Evolutionary conservation across 2,888 invertebrate genomes (phyloP), one percentile per base, ranked within the genome.

Genomic region (Dynastes maya): DNA sequence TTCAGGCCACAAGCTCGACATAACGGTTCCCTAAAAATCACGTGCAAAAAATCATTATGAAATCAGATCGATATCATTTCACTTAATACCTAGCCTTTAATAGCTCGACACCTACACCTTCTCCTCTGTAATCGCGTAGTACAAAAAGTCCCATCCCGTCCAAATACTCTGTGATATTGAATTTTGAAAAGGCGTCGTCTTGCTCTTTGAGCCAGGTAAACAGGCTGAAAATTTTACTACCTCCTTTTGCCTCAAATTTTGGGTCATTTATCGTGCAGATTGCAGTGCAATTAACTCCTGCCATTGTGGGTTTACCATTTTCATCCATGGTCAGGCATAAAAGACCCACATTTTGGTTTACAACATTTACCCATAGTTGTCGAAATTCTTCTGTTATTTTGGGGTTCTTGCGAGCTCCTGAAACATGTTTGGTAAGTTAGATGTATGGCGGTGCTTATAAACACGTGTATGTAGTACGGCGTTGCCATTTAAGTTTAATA

Each of bases 1-100:
- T 88, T 89, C 27, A 91, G 82, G 11, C 87, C 88, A 0, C 91
- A 84, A 0, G 91, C 89, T 82, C 89, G 89, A 86, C 91, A 91
- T 0, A 91, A 85, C 0, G 90, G 90, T 71, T 90, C 86, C 80
- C 91, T 91, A 40, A 55, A 68, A 77, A 22, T 55, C n/a, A n/a
- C 16, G 29, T 1, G 27, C 29, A 27, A 1, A 55, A 9, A 45
- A 9, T 45, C 6, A 6, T 55, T n/a, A 29, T 9, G 1, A 6
- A 29, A 0, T 22, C 29, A 6, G 5, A 6, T 29, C 29, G 11
- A 22, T 29, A 55, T 22, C 27, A 27, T 22, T 22, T 45, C 29
- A 5, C 40, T 4, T 61, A 61, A 13, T 61, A 85, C 85, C 85
- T 82, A 0, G 84, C 82, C 63, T 81, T 81, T 61, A 85, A 74